phyloP scores from a whole-genome alignment of 1,140 invertebrate species.

The Ceratina calcarata region DNA sequence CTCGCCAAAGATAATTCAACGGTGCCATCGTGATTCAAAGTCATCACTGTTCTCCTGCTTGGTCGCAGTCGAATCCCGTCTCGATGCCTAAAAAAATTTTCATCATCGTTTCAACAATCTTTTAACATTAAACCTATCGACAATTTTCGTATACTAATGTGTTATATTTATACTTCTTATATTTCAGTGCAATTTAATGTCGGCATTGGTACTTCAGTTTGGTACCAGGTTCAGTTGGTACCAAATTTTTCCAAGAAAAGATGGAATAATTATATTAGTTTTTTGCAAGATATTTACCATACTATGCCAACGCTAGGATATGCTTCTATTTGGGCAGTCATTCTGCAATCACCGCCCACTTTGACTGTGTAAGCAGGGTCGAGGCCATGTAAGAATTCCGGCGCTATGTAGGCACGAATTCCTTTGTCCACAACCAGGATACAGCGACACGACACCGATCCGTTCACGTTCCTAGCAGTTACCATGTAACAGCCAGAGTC shows the following conservation, averaged over 20 bases:
- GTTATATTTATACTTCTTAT: too few species aligned
- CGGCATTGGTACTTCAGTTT: too few species aligned
- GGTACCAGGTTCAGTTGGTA: too few species aligned
- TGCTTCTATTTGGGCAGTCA: conserved; percentile 88
- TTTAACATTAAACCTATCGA: too few species aligned
- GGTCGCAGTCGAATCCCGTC: conserved; percentile 87
- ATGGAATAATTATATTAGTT: background rate
- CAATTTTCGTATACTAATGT: too few species aligned
- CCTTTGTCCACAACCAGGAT: conserved; percentile 92
- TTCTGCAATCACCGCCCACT: conserved; percentile 84
- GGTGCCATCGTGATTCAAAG: conserved; percentile 88
- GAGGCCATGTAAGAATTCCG: conserved; percentile 87
- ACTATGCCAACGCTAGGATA: conserved; percentile 90
- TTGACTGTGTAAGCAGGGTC: conserved; percentile 82
- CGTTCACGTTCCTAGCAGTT: conserved; percentile 89
- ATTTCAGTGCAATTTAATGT: too few species aligned
- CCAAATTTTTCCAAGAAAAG: too few species aligned
- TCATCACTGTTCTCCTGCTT: conserved; percentile 87
- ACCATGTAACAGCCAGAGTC: conserved; percentile 92
- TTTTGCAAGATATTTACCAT: conserved; percentile 82
- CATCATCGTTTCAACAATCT: background rate
- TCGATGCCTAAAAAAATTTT: conserved; percentile 80
- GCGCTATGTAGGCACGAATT: conserved; percentile 89
- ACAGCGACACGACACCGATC: conserved; percentile 90
- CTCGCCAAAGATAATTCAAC: conserved; percentile 87